A percentile compares a stretch with the other conserved stretches of the same genome.
Conservation (phyloP, 2,888 invertebrate species). For the Itoplectis maculator region DNA sequence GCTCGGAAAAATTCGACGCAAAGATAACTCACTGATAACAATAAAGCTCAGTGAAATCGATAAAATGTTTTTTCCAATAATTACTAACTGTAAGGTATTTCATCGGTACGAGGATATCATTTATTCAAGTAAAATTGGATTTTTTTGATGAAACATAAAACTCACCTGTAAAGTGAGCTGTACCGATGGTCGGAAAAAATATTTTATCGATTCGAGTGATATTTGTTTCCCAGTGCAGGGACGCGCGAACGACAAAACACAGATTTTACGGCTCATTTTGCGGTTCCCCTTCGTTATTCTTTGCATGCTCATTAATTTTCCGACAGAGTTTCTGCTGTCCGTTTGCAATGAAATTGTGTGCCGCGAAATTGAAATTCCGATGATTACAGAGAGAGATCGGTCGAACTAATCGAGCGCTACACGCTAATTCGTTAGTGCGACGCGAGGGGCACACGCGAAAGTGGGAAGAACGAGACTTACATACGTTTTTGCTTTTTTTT, state of each 20-base stretch:
- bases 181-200: too few relatives aligned
- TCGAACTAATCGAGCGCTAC: conserved; percentile 32
- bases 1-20: neutral
- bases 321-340: neutral
- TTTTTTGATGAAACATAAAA: too few relatives aligned
- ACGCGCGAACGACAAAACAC: too few relatives aligned
- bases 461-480: conserved; percentile 49
- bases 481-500: conserved; percentile 9
- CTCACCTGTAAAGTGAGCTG: too few relatives aligned
- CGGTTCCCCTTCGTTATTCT: neutral
- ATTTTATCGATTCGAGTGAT: too few relatives aligned
- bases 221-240: too few relatives aligned
- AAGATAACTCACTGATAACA: neutral
- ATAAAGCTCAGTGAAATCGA: neutral
- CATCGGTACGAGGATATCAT: too few relatives aligned
- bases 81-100: too few relatives aligned
- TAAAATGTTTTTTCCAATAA: neutral
- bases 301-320: neutral
- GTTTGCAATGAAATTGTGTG: conserved; percentile 5
- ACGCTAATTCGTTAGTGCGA: conserved; percentile 38
- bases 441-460: conserved; percentile 21
- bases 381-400: conserved; percentile 34
- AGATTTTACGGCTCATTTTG: neutral
- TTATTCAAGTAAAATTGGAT: neutral
- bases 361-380: conserved; percentile 8